phyloP scores from a whole-genome alignment of 2,113 vertebrate species.

The Xiphophorus maculatus region DNA sequence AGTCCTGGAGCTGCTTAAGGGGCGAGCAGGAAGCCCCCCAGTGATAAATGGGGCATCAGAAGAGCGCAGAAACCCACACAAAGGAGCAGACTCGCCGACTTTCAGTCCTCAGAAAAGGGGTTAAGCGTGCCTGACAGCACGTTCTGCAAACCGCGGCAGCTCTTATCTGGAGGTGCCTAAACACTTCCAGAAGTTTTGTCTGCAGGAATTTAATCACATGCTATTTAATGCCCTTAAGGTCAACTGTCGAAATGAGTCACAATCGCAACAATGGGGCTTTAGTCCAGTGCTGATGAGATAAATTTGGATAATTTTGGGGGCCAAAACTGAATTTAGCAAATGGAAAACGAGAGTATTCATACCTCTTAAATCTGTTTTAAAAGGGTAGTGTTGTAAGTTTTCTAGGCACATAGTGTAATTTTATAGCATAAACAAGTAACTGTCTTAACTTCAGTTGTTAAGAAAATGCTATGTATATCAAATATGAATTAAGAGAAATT shows the following conservation, averaged over 20 bases:
- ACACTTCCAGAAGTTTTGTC: conserved; percentile 61
- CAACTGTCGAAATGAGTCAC: conserved; percentile 3
- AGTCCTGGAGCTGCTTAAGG: conserved; percentile 61
- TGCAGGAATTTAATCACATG: conserved; percentile 56
- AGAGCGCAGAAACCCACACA: conserved; percentile 22
- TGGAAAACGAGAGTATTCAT: neutral
- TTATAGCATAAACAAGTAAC: too few species aligned
- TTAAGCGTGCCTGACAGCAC: conserved; percentile 46
- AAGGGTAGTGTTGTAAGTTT: too few species aligned
- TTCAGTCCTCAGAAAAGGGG: conserved; percentile 56
- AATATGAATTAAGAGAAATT: too few species aligned
- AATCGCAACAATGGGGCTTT: neutral
- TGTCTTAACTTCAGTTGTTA: too few species aligned
- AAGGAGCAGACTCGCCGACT: conserved; percentile 15
- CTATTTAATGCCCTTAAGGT: conserved; percentile 28
- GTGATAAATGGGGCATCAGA: conserved; percentile 65
- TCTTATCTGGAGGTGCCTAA: conserved; percentile 63
- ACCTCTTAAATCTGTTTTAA: neutral
- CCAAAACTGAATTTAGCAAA: conserved; percentile 1
- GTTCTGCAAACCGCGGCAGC: conserved; percentile 52
- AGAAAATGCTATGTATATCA: too few species aligned
- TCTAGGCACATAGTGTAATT: too few species aligned
- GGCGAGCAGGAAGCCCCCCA: conserved; percentile 51
- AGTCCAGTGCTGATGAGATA: neutral
- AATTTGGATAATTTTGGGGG: neutral